Evolutionary conservation across 1,140 invertebrate genomes (phyloP), one percentile per base, ranked within the genome.

Genomic region (Diploscapter pachys): DNA sequence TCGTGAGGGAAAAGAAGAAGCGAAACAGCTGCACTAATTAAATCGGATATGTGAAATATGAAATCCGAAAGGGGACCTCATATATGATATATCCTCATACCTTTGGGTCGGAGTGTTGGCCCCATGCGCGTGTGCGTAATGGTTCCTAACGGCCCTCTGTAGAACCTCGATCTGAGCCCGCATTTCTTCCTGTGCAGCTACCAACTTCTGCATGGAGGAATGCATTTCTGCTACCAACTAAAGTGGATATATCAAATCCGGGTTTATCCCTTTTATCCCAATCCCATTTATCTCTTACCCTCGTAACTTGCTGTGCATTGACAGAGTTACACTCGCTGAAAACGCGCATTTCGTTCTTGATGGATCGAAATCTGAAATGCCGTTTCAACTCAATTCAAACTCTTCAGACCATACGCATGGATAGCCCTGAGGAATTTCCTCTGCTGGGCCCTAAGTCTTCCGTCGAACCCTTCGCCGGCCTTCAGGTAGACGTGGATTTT

Each of bases 221-320:
- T 84, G 81, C 83, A 84, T 84, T 70, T 84, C 83, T 8, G 75
- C 73, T 72, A 84, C 86, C 31, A 84, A 75, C 81, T 83, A 62
- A 68, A 82, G 76, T 31, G 9, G 50, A 53, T 51, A 48, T 55
- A 11, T 74, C 70, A 52, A 8, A 48, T 31, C 4, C 57, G 11
- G 13, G 57, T 59, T 59, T 59, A 59, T 59, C 11, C 13, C 57
- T 59, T 59, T 70, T 70, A 71, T 11, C 6, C 6, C 52, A 54
- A 48, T n/a, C 8, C 11, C 11, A 50, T n/a, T 11, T 63, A 8
- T 48, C 5, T 68, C 73, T 65, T 61, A 81, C 82, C 64, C 83
- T 53, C 54, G 75, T 84, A 69, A 86, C 73, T 75, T 84, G 83
- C 57, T 86, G 83, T 66, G 79, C 73, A 13, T 81, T 83, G 4